phyloP scores from a whole-genome alignment of 37 sponge, comb jelly and placozoan genomes.

The Eunapius fragilis region DNA sequence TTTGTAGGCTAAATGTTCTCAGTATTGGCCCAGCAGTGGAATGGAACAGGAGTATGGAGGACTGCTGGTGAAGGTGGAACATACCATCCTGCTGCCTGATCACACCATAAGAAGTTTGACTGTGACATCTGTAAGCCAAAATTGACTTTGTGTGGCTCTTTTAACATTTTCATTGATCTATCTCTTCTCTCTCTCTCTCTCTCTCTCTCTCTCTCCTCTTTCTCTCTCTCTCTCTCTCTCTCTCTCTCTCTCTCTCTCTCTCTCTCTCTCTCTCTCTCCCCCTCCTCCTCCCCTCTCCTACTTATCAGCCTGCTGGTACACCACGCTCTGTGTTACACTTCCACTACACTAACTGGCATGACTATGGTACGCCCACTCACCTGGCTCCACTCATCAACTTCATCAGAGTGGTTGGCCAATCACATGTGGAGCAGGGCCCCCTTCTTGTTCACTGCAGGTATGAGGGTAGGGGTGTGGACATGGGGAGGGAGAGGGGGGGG shows the following conservation, averaged over 20 bases:
- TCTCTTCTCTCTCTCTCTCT: background rate
- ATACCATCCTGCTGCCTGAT: background rate
- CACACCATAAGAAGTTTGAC: background rate
- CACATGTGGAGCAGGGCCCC: conserved; percentile 51
- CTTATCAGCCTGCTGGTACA: background rate
- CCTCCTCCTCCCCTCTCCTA: background rate
- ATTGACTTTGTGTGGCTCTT: too few species aligned
- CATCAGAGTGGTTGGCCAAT: conserved; percentile 47
- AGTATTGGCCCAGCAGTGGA: background rate
- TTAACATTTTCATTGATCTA: background rate
- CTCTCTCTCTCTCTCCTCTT: background rate
- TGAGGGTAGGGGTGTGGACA: background rate
- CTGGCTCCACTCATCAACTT: conserved; percentile 70
- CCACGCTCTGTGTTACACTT: conserved; percentile 49
- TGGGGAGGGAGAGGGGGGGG: too few species aligned
- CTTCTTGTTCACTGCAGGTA: conserved; percentile 81
- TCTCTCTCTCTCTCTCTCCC: conserved; percentile 3
- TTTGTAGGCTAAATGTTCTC: background rate
- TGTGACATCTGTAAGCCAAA: background rate
- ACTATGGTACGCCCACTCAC: conserved; percentile 66
- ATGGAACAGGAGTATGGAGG: background rate
- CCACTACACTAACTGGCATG: conserved; percentile 87
- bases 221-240: conserved; percentile 18
- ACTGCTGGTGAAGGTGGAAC: background rate
- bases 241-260: background rate